These are phyloP conservation scores for Orius insidiosus DNA, from an alignment of 1,140 invertebrate species.

Conservation along the genomic window DNA sequence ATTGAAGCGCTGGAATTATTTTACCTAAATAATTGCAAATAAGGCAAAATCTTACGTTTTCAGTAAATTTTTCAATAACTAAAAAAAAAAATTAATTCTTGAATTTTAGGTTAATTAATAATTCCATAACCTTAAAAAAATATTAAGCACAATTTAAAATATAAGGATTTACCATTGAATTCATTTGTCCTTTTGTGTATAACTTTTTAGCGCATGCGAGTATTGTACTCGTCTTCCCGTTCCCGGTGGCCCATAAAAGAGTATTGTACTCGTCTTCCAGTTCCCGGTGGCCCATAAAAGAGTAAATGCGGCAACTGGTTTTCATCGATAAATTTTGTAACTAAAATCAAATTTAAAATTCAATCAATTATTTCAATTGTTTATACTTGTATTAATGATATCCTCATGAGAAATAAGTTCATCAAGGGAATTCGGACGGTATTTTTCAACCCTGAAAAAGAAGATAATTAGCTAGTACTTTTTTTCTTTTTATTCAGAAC, in stretches of 20 bases:
- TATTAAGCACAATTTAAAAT: not conserved
- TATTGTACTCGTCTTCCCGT: constrained; percentile 97
- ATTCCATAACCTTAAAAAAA: constrained; percentile 28
- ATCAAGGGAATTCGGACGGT: constrained; percentile 74
- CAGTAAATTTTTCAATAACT: constrained; percentile 98
- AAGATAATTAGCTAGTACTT: constrained; percentile 20
- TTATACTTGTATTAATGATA: constrained; percentile 88
- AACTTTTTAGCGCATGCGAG: constrained; percentile 88
- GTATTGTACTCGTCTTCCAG: constrained; percentile 95
- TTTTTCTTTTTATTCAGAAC: too few relatives aligned
- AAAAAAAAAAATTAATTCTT: constrained; percentile 23
- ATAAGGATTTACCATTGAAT: constrained; percentile 72
- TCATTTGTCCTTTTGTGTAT: constrained; percentile 72
- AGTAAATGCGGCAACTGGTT: constrained; percentile 89
- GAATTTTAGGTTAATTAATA: constrained; percentile 25
- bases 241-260: constrained; percentile 98
- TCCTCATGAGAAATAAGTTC: constrained; percentile 95
- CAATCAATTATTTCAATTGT: constrained; percentile 1
- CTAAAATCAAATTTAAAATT: constrained; percentile 30
- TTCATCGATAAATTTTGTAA: constrained; percentile 81
- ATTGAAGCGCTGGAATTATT: constrained; percentile 96
- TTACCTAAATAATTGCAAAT: constrained; percentile 98
- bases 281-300: constrained; percentile 97
- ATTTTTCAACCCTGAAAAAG: constrained; percentile 87
- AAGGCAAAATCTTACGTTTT: constrained; percentile 95